Conservation (phyloP, 2,888 invertebrate species). For the Syrista parreyssii region DNA sequence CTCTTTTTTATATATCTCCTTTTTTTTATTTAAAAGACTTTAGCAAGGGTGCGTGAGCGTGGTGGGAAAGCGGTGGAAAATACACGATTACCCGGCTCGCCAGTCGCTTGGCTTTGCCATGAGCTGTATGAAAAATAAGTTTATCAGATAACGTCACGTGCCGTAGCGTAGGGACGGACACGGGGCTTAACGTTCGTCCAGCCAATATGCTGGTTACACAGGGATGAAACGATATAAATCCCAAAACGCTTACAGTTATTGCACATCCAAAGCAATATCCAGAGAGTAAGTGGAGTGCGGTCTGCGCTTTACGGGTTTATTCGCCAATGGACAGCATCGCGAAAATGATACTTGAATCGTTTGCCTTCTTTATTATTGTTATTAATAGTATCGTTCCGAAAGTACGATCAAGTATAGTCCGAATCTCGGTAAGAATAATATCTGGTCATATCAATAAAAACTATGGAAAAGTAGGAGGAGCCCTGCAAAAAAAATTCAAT, state of each 20-base stretch:
- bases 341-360: conserved; percentile 25
- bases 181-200: neutral
- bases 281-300: conserved; percentile 19
- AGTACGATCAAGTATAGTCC: neutral
- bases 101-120: neutral
- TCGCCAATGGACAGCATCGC: conserved; percentile 40
- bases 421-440: neutral
- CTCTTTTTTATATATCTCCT: neutral
- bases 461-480: neutral
- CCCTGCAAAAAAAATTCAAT: neutral
- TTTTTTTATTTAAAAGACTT: neutral
- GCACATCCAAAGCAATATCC: conserved; percentile 36
- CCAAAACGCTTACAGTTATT: conserved; percentile 46
- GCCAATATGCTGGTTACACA: conserved; percentile 40
- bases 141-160: neutral
- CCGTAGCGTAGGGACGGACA: neutral
- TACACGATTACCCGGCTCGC: neutral
- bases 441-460: neutral
- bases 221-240: conserved; percentile 43
- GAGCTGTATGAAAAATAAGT: neutral
- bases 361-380: neutral
- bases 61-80: neutral
- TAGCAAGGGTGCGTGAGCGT: too few relatives aligned
- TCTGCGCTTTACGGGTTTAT: conserved; percentile 41
- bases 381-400: neutral